Evolutionary conservation across 1,140 invertebrate genomes (phyloP).

Genomic region (Diprion similis): DNA sequence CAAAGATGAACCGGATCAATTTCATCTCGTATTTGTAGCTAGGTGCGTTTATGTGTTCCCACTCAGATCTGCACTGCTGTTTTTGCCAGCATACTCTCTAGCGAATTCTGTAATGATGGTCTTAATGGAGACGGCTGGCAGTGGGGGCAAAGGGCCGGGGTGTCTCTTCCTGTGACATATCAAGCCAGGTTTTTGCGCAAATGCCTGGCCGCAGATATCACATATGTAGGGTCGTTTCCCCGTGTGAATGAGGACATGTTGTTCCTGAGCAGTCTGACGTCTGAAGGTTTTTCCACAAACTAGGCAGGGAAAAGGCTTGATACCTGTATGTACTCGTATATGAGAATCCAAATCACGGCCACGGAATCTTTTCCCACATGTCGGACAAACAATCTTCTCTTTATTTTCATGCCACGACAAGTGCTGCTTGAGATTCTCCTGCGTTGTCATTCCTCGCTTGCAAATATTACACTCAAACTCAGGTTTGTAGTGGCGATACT

Average conservation of each 20-base stretch:
- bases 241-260: slow-evolving; percentile 80
- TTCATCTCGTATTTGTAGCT: too few relatives aligned
- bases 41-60: too few relatives aligned
- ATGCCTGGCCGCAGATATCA: slow-evolving; percentile 77
- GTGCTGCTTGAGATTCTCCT: slow-evolving; percentile 65
- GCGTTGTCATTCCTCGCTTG: slow-evolving; percentile 57
- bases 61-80: slow-evolving; percentile 3
- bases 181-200: slow-evolving; percentile 69
- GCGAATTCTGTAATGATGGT: slow-evolving; percentile 43
- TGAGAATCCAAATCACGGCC: slow-evolving; percentile 72
- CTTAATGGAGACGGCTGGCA: slow-evolving; percentile 44
- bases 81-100: slow-evolving; percentile 33
- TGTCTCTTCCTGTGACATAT: slow-evolving; percentile 70
- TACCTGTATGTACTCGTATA: slow-evolving; percentile 71
- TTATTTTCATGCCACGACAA: slow-evolving; percentile 66
- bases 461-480: slow-evolving; percentile 45
- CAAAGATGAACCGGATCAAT: too few relatives aligned
- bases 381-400: slow-evolving; percentile 55
- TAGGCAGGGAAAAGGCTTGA: slow-evolving; percentile 76
- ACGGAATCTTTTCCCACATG: slow-evolving; percentile 61
- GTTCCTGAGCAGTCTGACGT: slow-evolving; percentile 68
- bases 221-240: slow-evolving; percentile 84
- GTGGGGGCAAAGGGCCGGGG: slow-evolving; percentile 41
- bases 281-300: slow-evolving; percentile 77
- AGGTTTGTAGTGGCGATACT: slow-evolving; percentile 43